These are phyloP conservation scores for Mesochorus sp. DNA, from an alignment of 2,888 invertebrate genomes.

Conservation along the genomic window DNA sequence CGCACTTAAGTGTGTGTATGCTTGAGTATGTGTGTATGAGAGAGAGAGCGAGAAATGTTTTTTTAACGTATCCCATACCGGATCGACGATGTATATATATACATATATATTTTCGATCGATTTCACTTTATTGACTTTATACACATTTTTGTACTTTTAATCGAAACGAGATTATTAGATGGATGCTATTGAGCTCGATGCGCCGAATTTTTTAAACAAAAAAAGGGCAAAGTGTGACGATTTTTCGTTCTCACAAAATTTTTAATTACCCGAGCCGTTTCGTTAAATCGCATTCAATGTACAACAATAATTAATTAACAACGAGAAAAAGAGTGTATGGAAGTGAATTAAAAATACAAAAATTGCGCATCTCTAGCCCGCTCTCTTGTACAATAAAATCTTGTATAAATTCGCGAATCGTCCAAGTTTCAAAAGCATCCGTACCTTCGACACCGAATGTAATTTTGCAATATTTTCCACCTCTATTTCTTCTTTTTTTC, in stretches of 20 bases:
- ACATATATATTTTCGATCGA: conserved; percentile 41
- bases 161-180: conserved; percentile 30
- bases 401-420: conserved; percentile 32
- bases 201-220: conserved; percentile 4
- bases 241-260: conserved; percentile 8
- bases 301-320: neutral
- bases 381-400: neutral
- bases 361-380: conserved; percentile 4
- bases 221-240: conserved; percentile 4
- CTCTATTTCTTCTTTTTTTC: conserved; percentile 16
- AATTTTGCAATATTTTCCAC: conserved; percentile 28
- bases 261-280: conserved; percentile 17
- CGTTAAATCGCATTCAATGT: conserved; percentile 7
- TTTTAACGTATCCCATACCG: conserved; percentile 33
- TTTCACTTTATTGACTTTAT: conserved; percentile 58
- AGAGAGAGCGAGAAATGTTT: too few relatives aligned
- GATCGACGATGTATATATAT: conserved; percentile 28
- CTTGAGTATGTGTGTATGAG: neutral
- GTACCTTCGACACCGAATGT: conserved; percentile 16
- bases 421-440: conserved; percentile 27
- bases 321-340: too few relatives aligned
- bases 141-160: conserved; percentile 60
- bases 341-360: too few relatives aligned
- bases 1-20: conserved; percentile 28
- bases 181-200: conserved; percentile 26